phyloP scores from a whole-genome alignment of 2,888 invertebrate genomes.

The Brachyopa scutellaris region DNA sequence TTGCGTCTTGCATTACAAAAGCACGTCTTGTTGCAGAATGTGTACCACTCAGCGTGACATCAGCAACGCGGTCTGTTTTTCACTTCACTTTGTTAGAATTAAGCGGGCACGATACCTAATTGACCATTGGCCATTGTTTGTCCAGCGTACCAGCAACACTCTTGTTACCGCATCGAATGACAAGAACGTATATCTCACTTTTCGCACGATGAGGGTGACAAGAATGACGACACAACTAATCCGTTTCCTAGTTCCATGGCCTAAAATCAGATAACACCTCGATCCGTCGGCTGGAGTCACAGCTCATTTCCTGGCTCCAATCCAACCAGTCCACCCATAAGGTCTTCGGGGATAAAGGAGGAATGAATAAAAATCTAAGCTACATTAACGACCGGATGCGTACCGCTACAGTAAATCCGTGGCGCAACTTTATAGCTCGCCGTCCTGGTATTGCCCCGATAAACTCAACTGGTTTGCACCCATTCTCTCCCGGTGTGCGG shows the following conservation, averaged over 20 bases:
- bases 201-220: slow-evolving; percentile 62
- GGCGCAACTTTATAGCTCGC: slow-evolving; percentile 61
- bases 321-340: slow-evolving; percentile 56
- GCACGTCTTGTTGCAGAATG: slow-evolving; percentile 27
- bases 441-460: slow-evolving; percentile 69
- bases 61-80: neutral
- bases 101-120: slow-evolving; percentile 67
- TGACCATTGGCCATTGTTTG: slow-evolving; percentile 49
- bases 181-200: slow-evolving; percentile 21
- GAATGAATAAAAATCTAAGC: slow-evolving; percentile 6
- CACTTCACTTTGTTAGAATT: slow-evolving; percentile 39
- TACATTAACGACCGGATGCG: slow-evolving; percentile 70
- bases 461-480: slow-evolving; percentile 62
- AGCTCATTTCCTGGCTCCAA: too few species aligned
- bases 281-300: slow-evolving; percentile 27
- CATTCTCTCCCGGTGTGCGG: slow-evolving; percentile 43
- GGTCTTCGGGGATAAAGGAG: slow-evolving; percentile 30
- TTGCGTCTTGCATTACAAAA: slow-evolving; percentile 60
- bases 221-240: slow-evolving; percentile 48
- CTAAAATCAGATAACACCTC: slow-evolving; percentile 43
- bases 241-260: slow-evolving; percentile 1
- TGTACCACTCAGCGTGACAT: slow-evolving; percentile 65
- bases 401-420: slow-evolving; percentile 68
- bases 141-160: neutral
- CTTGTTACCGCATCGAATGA: slow-evolving; percentile 28